phyloP scores from a whole-genome alignment of 2,888 invertebrate species.

The Parascotia fuliginaria region DNA sequence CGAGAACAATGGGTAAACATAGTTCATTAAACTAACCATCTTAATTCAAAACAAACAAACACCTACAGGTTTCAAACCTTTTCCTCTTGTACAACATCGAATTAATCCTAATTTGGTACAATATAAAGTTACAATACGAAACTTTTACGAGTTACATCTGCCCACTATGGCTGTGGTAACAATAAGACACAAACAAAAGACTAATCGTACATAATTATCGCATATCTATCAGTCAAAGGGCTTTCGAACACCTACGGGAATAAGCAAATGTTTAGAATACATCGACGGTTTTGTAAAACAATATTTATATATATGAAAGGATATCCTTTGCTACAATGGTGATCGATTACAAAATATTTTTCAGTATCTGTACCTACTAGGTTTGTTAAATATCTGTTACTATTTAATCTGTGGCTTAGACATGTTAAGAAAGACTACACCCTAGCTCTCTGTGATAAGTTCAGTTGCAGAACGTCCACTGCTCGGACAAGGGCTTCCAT shows the following conservation, averaged over 20 bases:
- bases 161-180: slow-evolving; percentile 25
- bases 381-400: too few species aligned
- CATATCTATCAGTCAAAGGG: slow-evolving; percentile 42
- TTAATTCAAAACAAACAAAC: background rate
- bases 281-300: slow-evolving; percentile 13
- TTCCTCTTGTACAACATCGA: background rate
- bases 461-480: too few species aligned
- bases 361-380: too few species aligned
- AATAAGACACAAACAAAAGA: slow-evolving; percentile 20
- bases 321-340: too few species aligned
- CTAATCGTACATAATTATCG: slow-evolving; percentile 22
- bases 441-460: too few species aligned
- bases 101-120: background rate
- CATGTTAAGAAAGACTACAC: too few species aligned
- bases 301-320: too few species aligned
- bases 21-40: background rate
- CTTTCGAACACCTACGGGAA: slow-evolving; percentile 23
- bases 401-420: too few species aligned
- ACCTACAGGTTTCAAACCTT: background rate
- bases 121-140: background rate
- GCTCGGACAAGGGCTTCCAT: too few species aligned
- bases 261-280: slow-evolving; percentile 7
- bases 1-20: too few species aligned
- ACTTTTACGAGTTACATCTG: slow-evolving; percentile 1
- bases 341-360: too few species aligned